Evolutionary conservation across 1,140 invertebrate species (phyloP), one percentile per base, ranked within the genome.

Genomic region (Dendroctonus ponderosae): DNA sequence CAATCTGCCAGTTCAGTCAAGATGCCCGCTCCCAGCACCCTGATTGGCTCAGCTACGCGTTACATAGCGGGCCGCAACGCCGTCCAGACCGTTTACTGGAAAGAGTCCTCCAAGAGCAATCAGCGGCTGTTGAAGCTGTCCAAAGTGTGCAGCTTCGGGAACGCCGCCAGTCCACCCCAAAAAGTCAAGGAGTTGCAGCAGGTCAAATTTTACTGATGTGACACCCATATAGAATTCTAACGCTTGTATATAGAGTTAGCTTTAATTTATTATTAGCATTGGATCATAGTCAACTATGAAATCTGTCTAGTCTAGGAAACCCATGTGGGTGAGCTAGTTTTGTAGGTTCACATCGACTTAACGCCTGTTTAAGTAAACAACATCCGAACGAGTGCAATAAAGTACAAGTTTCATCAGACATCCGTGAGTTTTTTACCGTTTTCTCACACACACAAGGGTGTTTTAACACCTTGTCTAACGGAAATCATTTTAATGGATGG

Each of bases 1-100:
- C 7, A 26, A n/a, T 48, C 46, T 7, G 14, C 46, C 14, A 14
- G 46, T 48, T n/a, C 7, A n/a, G 41, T 7, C 42, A 60, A 60
- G 14, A 62, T 62, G 61, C 41, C 61, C 7, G 11, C 61, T 40
- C 61, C 61, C n/a, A 70, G 62, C 44, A 42, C 48, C 9, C 56
- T 74, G 37, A 81, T 87, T 7, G 83, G 87, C 67, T 82, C 84
- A 69, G 85, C 87, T 5, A 86, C 86, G 5, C 82, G 87, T 44
- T 89, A 85, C 73, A 85, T 89, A 60, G 86, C 85, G 43, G 86
- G 87, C 44, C 83, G 85, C 63, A 85, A 89, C 69, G 87, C 86
- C 2, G 82, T 88, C 14, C 86, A 89, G 70, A 89, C 87, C 0
- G 86, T 89, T 2, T 89, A 89, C 69, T 89, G 88, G 88, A 80